Evolutionary conservation across 2,888 invertebrate species (phyloP).

Genomic region (Napeogenes sylphis): DNA sequence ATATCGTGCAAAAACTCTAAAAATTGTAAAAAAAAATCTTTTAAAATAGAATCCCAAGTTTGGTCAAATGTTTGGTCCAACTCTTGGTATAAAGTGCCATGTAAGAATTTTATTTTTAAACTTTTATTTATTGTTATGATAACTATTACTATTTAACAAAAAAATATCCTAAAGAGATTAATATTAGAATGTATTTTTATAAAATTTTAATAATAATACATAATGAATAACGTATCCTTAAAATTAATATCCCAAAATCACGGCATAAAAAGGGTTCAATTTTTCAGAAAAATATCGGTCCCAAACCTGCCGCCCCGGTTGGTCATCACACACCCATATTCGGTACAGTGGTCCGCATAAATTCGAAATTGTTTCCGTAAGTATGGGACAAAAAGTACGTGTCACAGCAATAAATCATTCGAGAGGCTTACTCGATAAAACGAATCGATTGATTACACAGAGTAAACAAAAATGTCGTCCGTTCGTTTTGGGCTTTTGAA

Average conservation of each 20-base stretch:
- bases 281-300: constrained; percentile 44
- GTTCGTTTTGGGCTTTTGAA: constrained; percentile 52
- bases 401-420: constrained; percentile 75
- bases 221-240: background rate
- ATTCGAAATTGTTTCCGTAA: constrained; percentile 75
- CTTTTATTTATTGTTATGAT: no score
- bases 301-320: constrained; percentile 58
- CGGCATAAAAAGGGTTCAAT: constrained; percentile 10
- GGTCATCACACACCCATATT: constrained; percentile 41
- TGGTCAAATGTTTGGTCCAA: no score
- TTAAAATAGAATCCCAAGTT: no score
- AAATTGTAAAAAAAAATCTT: no score
- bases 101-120: no score
- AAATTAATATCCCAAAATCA: constrained; percentile 7
- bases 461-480: constrained; percentile 70
- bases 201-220: background rate
- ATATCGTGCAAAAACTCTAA: constrained; percentile 9
- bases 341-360: constrained; percentile 65
- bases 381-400: constrained; percentile 71
- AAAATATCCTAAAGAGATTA: background rate
- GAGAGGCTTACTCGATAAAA: constrained; percentile 68
- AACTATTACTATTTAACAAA: no score
- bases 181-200: background rate
- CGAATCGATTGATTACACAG: constrained; percentile 66
- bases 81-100: no score